These are phyloP conservation scores for Carcinoscorpius rotundicauda DNA, from an alignment of 1,140 invertebrate species.

Conservation along the genomic window DNA sequence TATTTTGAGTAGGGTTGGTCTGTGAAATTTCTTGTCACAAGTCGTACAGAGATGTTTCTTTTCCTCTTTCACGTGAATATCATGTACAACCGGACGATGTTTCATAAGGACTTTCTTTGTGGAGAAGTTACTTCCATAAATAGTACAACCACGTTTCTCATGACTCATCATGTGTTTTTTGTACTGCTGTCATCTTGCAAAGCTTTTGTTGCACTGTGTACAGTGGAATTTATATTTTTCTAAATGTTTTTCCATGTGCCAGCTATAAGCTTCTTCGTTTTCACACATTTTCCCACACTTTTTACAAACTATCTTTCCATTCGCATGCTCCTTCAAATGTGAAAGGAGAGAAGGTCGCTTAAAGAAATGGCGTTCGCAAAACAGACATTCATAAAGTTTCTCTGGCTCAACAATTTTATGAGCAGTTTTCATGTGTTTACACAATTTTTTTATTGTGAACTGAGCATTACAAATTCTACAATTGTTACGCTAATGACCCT, in stretches of 20 bases:
- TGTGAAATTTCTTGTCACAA: constrained; percentile 21
- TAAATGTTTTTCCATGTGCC: constrained; percentile 25
- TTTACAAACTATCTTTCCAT: constrained; percentile 25
- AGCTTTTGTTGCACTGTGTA: constrained; percentile 24
- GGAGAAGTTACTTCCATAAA: constrained; percentile 22
- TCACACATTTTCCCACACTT: constrained; percentile 27
- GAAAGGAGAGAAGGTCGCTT: constrained; percentile 22
- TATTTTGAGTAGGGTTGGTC: no score
- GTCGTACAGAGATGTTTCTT: constrained; percentile 16
- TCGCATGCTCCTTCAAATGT: constrained; percentile 26
- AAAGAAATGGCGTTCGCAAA: constrained; percentile 15
- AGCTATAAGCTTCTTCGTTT: constrained; percentile 19
- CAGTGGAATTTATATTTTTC: constrained; percentile 23
- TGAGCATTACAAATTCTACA: constrained; percentile 15
- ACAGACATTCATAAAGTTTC: constrained; percentile 16
- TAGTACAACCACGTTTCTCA: constrained; percentile 21
- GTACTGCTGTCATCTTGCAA: constrained; percentile 21
- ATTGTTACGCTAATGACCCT: constrained; percentile 16
- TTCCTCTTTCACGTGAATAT: constrained; percentile 1
- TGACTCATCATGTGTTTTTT: constrained; percentile 24
- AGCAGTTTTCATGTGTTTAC: constrained; percentile 13
- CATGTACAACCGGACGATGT: constrained; percentile 21
- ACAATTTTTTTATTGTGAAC: no score
- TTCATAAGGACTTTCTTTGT: constrained; percentile 19
- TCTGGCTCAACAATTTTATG: constrained; percentile 17